These are phyloP conservation scores for Ochropleura plecta DNA, from an alignment of 2,888 invertebrate genomes.

Conservation along the genomic window DNA sequence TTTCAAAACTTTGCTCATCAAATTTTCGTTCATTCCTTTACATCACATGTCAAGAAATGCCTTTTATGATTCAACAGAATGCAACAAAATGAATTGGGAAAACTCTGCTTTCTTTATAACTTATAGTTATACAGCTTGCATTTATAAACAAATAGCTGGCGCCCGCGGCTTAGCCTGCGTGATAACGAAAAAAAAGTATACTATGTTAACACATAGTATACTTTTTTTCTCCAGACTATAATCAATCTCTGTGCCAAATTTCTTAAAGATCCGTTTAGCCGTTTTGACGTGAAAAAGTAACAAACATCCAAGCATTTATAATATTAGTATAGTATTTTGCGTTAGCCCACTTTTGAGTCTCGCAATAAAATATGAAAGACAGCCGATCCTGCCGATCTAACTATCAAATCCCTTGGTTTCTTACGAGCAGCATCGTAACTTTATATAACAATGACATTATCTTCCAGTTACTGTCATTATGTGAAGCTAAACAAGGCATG, in stretches of 20 bases:
- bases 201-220: too few relatives aligned
- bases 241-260: too few relatives aligned
- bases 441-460: conserved; percentile 57
- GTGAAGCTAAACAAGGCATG: conserved; percentile 49
- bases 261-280: too few relatives aligned
- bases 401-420: conserved; percentile 32
- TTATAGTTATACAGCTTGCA: neutral
- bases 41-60: neutral
- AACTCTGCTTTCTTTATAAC: neutral
- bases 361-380: conserved; percentile 42
- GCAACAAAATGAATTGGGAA: neutral
- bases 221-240: too few relatives aligned
- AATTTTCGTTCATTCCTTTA: too few relatives aligned
- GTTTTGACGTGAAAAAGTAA: too few relatives aligned
- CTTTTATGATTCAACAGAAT: neutral
- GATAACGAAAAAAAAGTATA: too few relatives aligned
- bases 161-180: too few relatives aligned
- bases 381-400: conserved; percentile 19
- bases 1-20: too few relatives aligned
- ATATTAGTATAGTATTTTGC: neutral
- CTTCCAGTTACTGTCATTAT: conserved; percentile 47
- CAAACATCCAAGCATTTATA: too few relatives aligned
- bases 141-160: neutral
- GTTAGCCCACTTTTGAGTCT: neutral
- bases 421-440: conserved; percentile 40